Evolutionary conservation across 2,797 vertebrate genomes (phyloP).

Genomic region (Adrianichthys oophorus): DNA sequence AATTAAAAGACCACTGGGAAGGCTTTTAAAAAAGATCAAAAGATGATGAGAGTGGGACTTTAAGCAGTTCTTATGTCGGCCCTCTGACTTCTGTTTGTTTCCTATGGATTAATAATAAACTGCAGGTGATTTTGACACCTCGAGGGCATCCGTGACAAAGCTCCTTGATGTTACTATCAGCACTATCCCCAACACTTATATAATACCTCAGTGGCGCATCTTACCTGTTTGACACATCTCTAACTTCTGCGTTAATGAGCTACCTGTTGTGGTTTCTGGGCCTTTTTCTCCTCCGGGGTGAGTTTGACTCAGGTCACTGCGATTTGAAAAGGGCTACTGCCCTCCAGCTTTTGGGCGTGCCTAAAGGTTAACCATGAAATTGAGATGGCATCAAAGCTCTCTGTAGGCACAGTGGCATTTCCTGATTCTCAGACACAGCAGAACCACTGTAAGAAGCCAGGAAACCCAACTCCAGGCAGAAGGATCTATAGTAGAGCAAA

Average conservation of each 20-base stretch:
- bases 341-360: slow-evolving; percentile 11
- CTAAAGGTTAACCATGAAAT: slow-evolving; percentile 14
- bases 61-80: neutral
- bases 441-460: slow-evolving; percentile 45
- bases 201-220: neutral
- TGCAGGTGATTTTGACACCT: slow-evolving; percentile 4
- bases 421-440: slow-evolving; percentile 37
- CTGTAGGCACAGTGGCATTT: slow-evolving; percentile 27
- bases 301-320: neutral
- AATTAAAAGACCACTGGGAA: too few species aligned
- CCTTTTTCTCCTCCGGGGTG: neutral
- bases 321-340: slow-evolving; percentile 1
- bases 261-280: neutral
- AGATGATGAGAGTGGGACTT: too few species aligned
- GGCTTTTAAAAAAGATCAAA: too few species aligned
- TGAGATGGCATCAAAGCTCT: slow-evolving; percentile 24
- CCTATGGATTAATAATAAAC: slow-evolving; percentile 56
- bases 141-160: slow-evolving; percentile 19
- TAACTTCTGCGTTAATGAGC: neutral
- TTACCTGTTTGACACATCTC: neutral
- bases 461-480: slow-evolving; percentile 53
- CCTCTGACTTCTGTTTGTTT: slow-evolving; percentile 1
- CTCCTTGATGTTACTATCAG: neutral
- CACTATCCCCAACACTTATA: neutral
- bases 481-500: slow-evolving; percentile 55